Conservation (phyloP, 92 coral and sea anemone species). For the Micromussa lordhowensis region DNA sequence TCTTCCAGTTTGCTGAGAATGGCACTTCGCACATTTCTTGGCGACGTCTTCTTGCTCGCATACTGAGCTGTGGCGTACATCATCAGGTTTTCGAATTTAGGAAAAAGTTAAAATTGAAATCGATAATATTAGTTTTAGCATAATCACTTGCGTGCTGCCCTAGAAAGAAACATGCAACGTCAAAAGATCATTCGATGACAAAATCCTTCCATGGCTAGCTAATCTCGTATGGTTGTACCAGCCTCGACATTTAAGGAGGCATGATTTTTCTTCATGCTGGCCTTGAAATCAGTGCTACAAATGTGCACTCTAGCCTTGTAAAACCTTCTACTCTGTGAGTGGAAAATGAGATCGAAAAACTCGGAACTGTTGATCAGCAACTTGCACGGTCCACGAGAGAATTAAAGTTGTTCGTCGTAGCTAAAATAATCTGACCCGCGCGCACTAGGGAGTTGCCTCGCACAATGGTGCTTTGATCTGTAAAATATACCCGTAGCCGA, state of each 20-base stretch:
- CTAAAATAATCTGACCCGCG: not conserved
- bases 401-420: not conserved
- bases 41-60: not conserved
- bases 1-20: not conserved
- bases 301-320: not conserved
- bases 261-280: not conserved
- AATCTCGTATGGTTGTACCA: not conserved
- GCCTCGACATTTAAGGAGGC: not conserved
- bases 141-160: not conserved
- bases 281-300: not conserved
- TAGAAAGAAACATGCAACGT: not conserved
- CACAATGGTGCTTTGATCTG: not conserved
- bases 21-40: not conserved
- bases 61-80: not conserved
- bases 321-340: not conserved
- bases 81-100: not conserved
- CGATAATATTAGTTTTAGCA: not conserved
- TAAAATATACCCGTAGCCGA: constrained; percentile 1
- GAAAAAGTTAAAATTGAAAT: not conserved
- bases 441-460: constrained; percentile 7
- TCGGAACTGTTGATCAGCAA: not conserved
- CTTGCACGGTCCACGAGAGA: not conserved
- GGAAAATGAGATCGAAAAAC: not conserved
- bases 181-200: not conserved
- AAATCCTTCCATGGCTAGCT: not conserved